Percentiles rank a stretch among this genome's conserved stretches.
These are phyloP conservation scores for Antedon mediterranea DNA, from an alignment of 53 echinoderm and acorn worm species.

Conservation along the genomic window DNA sequence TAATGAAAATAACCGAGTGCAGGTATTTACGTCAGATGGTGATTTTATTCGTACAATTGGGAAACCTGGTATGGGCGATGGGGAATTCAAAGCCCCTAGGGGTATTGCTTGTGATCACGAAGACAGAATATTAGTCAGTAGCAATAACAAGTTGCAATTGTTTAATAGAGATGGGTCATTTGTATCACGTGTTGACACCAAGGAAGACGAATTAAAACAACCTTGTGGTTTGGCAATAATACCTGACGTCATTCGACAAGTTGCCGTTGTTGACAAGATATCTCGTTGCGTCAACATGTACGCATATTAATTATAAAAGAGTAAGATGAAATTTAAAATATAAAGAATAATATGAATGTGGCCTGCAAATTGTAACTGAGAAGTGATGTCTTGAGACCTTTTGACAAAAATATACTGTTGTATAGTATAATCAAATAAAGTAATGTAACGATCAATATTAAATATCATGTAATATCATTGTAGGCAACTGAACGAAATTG, in stretches of 20 bases:
- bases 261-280: neutral
- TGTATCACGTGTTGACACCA: neutral
- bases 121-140: neutral
- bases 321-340: too few relatives aligned
- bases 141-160: neutral
- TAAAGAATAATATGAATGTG: too few relatives aligned
- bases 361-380: too few relatives aligned
- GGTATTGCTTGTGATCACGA: neutral
- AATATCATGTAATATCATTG: too few relatives aligned
- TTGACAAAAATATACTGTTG: too few relatives aligned
- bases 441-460: too few relatives aligned
- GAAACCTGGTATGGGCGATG: neutral
- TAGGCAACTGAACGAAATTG: too few relatives aligned
- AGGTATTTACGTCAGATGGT: neutral
- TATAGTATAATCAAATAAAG: too few relatives aligned
- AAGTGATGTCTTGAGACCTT: too few relatives aligned
- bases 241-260: neutral
- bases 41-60: neutral
- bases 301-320: neutral
- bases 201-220: neutral
- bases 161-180: neutral
- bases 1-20: neutral
- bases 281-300: neutral
- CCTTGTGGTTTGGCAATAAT: neutral
- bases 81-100: neutral